phyloP scores from a whole-genome alignment of 1,140 invertebrate species.

The Dendrolimus kikuchii region DNA sequence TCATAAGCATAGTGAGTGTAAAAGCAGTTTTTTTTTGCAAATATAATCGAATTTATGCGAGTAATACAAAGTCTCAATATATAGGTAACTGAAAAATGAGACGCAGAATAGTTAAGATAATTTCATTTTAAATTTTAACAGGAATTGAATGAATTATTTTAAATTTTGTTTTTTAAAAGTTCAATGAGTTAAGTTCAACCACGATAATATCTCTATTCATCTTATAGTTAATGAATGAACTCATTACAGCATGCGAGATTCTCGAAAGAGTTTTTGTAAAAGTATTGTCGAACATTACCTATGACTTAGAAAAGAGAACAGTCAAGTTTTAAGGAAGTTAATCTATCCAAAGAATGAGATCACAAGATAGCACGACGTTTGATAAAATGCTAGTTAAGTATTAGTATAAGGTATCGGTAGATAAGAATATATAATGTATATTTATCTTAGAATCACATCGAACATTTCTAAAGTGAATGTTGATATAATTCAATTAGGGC shows the following conservation, averaged over 20 bases:
- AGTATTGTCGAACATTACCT: conserved; percentile 50
- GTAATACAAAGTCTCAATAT: too few relatives aligned
- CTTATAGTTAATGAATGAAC: conserved; percentile 15
- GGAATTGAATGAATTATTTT: conserved; percentile 4
- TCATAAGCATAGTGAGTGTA: too few relatives aligned
- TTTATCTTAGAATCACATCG: conserved; percentile 31
- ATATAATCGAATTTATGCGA: too few relatives aligned
- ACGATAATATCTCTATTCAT: conserved; percentile 13
- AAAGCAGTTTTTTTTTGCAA: too few relatives aligned
- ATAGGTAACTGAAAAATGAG: too few relatives aligned
- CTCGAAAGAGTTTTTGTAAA: conserved; percentile 34
- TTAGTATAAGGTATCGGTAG: conserved; percentile 15
- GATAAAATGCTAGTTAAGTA: conserved; percentile 24
- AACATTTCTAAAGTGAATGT: conserved; percentile 25
- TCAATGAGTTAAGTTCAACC: conserved; percentile 14
- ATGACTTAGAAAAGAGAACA: conserved; percentile 34
- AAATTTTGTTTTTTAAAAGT: conserved; percentile 8
- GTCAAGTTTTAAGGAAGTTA: conserved; percentile 27
- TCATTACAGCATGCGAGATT: conserved; percentile 13
- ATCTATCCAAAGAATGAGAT: conserved; percentile 27
- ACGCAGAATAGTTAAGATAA: too few relatives aligned
- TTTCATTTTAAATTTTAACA: neutral
- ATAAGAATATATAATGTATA: conserved; percentile 16
- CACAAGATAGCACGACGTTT: conserved; percentile 40
- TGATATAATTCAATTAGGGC: conserved; percentile 16